Conservation (phyloP, 1,140 invertebrate genomes). For the Parasteatoda tepidariorum region DNA sequence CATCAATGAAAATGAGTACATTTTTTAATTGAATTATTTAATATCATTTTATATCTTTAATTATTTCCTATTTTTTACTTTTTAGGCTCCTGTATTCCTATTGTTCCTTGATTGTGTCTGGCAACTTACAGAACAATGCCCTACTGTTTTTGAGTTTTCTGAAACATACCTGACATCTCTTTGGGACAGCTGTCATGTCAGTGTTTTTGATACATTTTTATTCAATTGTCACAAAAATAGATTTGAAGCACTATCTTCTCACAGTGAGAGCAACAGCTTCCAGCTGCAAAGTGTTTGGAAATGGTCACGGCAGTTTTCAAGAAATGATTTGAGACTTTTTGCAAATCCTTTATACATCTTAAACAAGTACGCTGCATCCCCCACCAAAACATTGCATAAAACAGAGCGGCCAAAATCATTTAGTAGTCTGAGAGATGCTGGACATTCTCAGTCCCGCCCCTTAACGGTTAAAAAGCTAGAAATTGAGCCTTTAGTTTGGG, state of each 20-base stretch:
- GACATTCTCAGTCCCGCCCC: slow-evolving; percentile 30
- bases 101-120: slow-evolving; percentile 93
- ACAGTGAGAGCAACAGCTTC: slow-evolving; percentile 57
- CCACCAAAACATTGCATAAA: neutral
- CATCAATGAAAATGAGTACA: neutral
- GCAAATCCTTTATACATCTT: slow-evolving; percentile 80
- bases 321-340: slow-evolving; percentile 82
- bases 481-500: slow-evolving; percentile 27
- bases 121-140: slow-evolving; percentile 90
- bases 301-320: slow-evolving; percentile 81
- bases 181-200: slow-evolving; percentile 88
- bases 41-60: too few relatives aligned
- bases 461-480: slow-evolving; percentile 7
- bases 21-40: neutral
- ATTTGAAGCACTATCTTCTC: slow-evolving; percentile 62
- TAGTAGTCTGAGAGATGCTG: slow-evolving; percentile 35
- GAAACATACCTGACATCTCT: slow-evolving; percentile 91
- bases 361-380: slow-evolving; percentile 18
- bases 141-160: slow-evolving; percentile 88
- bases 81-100: slow-evolving; percentile 85
- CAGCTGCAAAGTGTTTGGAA: slow-evolving; percentile 81
- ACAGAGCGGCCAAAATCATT: slow-evolving; percentile 40
- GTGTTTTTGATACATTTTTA: slow-evolving; percentile 91
- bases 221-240: slow-evolving; percentile 77
- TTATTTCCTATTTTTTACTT: slow-evolving; percentile 58